Evolutionary conservation across 2,888 invertebrate species (phyloP), one percentile per base, ranked within the genome.

Genomic region (Lasioglossum lativentre): DNA sequence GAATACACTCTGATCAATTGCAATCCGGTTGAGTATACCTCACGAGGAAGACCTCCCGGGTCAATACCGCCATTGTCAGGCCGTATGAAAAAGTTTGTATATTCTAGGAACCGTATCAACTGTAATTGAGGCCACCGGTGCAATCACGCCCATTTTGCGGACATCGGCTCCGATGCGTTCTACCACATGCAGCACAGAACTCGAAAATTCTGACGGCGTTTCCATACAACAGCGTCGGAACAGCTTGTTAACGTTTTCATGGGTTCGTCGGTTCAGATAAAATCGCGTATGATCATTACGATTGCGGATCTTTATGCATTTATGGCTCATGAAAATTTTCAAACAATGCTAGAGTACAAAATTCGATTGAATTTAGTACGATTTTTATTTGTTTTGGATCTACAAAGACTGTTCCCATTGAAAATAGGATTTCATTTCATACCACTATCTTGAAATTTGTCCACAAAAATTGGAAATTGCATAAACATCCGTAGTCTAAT

Each of bases 1-100:
- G 78, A 34, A 34, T 78, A 78, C 71, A 85, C 75, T 76, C 75
- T 73, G 86, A 63, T 88, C 86, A 90, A 90, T 90, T 90, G 89
- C 90, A 89, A 86, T 80, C 74, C 72, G 59, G 42, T 81, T n/a
- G 66, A 76, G 73, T 81, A 84, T 80, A 78, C 70, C 34, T 38
- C 45, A 47, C 74, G 78, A 42, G 68, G 68, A 90, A 78, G 79
- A 90, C 80, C 83, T 86, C 78, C 79, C 82, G 88, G 86, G 80
- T 88, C 77, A 85, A 75, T 59, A 63, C 42, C 45, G 19, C n/a
- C 40, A 72, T 45, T 45, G 71, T 45, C 66, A 10, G 42, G 42
- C 45, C 45, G 71, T 45, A 27, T n/a, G 45, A 72, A 45, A 30
- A 72, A 68, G 68, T 72, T 72, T 72, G 30, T 8, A 27, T 45